Evolutionary conservation across 1,140 invertebrate species (phyloP).

Genomic region (Centruroides vittatus): DNA sequence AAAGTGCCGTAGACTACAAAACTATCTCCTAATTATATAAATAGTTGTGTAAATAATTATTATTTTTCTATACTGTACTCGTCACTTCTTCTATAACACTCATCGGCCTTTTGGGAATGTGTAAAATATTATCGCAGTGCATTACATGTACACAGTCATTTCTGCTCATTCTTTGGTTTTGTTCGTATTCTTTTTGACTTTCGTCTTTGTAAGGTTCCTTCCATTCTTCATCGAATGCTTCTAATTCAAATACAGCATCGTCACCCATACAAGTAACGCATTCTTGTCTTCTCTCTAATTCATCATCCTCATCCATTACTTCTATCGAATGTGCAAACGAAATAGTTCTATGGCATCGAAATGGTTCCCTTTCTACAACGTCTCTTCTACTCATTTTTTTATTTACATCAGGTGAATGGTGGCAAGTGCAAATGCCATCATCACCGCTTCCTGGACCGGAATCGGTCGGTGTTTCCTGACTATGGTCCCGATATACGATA

Average conservation of each 20-base stretch:
- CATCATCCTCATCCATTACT: conserved; percentile 5
- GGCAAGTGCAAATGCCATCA: neutral
- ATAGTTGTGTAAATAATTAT: no score
- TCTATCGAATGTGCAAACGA: conserved; percentile 11
- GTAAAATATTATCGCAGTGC: neutral
- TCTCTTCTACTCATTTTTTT: neutral
- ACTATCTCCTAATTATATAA: no score
- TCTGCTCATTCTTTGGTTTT: no score
- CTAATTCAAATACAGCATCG: neutral
- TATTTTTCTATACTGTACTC: conserved; percentile 31
- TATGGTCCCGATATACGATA: neutral
- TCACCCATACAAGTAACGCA: conserved; percentile 3
- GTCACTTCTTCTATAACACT: conserved; percentile 42
- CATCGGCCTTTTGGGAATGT: conserved; percentile 24
- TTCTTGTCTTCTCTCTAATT: neutral
- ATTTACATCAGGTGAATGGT: neutral
- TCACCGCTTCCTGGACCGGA: neutral
- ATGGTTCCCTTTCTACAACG: neutral
- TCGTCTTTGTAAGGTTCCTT: no score
- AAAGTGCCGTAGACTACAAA: no score
- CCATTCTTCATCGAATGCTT: no score
- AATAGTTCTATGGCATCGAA: conserved; percentile 9
- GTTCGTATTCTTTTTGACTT: no score
- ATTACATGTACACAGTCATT: no score
- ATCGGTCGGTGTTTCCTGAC: conserved; percentile 6